Conservation (phyloP, 2,888 invertebrate species). For the Brenthis ino region DNA sequence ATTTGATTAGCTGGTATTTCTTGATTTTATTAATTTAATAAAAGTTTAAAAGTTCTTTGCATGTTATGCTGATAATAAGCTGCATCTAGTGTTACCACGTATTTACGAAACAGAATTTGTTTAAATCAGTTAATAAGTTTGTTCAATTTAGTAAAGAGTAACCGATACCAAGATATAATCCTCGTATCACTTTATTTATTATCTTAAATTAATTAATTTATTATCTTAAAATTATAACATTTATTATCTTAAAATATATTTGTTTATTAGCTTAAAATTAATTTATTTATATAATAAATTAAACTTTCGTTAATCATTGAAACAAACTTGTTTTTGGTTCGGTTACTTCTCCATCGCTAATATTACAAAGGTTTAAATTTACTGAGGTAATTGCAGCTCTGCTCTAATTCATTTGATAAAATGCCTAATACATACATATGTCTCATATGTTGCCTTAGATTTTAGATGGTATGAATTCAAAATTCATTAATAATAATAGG, state of each 20-base stretch:
- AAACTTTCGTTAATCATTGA: neutral
- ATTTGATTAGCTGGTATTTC: too few species aligned
- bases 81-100: slow-evolving; percentile 6
- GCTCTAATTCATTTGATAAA: slow-evolving; percentile 7
- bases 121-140: neutral
- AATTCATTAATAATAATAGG: slow-evolving; percentile 13
- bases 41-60: slow-evolving; percentile 2
- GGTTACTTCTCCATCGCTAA: slow-evolving; percentile 10
- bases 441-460: slow-evolving; percentile 22
- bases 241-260: too few species aligned
- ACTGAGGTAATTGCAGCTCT: neutral
- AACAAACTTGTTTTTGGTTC: slow-evolving; percentile 11
- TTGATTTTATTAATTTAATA: neutral
- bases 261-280: too few species aligned
- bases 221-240: too few species aligned
- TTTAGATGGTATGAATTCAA: slow-evolving; percentile 13
- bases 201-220: too few species aligned
- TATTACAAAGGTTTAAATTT: neutral
- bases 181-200: neutral
- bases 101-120: neutral
- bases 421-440: slow-evolving; percentile 18
- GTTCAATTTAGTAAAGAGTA: slow-evolving; percentile 4
- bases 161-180: slow-evolving; percentile 1
- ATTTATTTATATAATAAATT: too few species aligned
- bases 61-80: slow-evolving; percentile 23